These are phyloP conservation scores for Phaonia tiefii DNA, from an alignment of 2,888 invertebrate genomes.

Conservation along the genomic window DNA sequence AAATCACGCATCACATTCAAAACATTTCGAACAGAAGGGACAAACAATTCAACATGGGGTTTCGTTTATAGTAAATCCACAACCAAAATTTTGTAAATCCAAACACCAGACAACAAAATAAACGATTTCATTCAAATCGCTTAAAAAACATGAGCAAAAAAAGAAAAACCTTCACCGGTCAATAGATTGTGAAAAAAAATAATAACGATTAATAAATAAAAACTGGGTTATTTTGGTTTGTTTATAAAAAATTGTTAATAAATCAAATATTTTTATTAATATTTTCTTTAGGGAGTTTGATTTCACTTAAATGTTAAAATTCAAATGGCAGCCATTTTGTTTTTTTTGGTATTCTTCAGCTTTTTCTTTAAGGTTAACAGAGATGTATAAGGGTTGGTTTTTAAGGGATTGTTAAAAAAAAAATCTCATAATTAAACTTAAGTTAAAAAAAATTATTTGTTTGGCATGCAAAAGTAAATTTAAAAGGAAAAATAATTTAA, in stretches of 20 bases:
- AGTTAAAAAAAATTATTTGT: slow-evolving; percentile 44
- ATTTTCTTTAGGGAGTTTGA: slow-evolving; percentile 47
- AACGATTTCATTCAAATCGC: background rate
- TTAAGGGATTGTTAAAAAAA: slow-evolving; percentile 40
- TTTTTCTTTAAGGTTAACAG: slow-evolving; percentile 52
- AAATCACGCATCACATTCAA: background rate
- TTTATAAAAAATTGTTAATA: slow-evolving; percentile 64
- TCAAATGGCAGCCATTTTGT: slow-evolving; percentile 66
- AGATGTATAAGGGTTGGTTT: slow-evolving; percentile 16
- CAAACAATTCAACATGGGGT: background rate
- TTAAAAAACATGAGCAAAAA: slow-evolving; percentile 5
- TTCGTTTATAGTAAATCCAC: slow-evolving; percentile 46
- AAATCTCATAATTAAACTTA: slow-evolving; percentile 43
- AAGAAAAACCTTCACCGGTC: slow-evolving; percentile 48
- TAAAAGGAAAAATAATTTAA: background rate
- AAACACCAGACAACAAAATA: slow-evolving; percentile 18
- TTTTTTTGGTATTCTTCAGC: slow-evolving; percentile 53
- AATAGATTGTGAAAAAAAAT: slow-evolving; percentile 1
- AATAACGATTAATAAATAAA: slow-evolving; percentile 48
- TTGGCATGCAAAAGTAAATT: slow-evolving; percentile 57
- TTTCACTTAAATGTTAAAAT: slow-evolving; percentile 65
- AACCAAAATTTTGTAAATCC: slow-evolving; percentile 64
- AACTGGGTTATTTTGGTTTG: slow-evolving; percentile 47
- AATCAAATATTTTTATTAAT: slow-evolving; percentile 66
- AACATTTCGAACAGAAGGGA: background rate